Evolutionary conservation across 1,140 invertebrate genomes (phyloP).

Genomic region (Papilio aristodemus): DNA sequence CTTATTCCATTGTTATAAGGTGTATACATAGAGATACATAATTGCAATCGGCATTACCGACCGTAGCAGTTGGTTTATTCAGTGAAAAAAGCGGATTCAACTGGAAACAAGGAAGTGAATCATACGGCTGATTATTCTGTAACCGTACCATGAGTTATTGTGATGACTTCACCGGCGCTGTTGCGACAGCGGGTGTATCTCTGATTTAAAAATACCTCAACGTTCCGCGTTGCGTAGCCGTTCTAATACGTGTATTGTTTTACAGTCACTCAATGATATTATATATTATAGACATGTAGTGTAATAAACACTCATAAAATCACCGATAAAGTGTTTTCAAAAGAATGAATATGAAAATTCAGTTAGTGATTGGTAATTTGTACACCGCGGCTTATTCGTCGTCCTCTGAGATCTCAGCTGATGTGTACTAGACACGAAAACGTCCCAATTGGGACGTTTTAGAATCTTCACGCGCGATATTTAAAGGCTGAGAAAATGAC

Average conservation of each 20-base stretch:
- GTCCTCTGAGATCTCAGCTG: no score
- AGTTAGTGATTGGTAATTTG: no score
- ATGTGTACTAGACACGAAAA: no score
- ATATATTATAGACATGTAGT: no score
- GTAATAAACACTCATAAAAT: no score
- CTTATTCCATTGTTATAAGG: not conserved
- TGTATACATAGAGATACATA: not conserved
- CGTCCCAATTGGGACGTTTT: no score
- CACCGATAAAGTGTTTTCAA: no score
- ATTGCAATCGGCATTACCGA: not conserved
- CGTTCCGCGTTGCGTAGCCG: constrained; percentile 11
- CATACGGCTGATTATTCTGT: constrained; percentile 35
- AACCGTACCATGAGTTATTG: constrained; percentile 35
- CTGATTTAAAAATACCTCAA: constrained; percentile 36
- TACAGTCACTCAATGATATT: no score
- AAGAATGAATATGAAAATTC: no score
- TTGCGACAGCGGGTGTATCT: constrained; percentile 23
- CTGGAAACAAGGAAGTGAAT: constrained; percentile 38
- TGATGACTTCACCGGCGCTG: constrained; percentile 43
- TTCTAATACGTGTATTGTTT: constrained; percentile 1
- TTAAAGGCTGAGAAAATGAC: no score
- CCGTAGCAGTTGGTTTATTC: not conserved
- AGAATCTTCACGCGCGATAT: no score
- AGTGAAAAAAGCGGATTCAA: constrained; percentile 15
- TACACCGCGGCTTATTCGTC: no score